Conservation (phyloP, 2,888 invertebrate species). For the Venusia cambrica region DNA sequence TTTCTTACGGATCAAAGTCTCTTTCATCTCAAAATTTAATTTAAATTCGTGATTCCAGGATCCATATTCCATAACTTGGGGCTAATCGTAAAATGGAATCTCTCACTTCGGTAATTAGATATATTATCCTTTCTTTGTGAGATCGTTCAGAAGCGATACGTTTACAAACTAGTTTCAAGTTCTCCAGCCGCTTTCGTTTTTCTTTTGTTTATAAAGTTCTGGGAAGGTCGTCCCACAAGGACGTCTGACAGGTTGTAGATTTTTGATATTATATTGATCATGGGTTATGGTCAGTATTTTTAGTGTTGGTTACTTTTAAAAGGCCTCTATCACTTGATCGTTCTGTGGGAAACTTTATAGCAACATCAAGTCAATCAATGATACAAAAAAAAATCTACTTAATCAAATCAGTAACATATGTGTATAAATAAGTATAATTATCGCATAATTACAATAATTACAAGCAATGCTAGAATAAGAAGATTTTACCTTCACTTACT, state of each 20-base stretch:
- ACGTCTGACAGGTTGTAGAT: constrained; percentile 47
- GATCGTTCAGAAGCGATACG: constrained; percentile 55
- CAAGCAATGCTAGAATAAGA: too few species aligned
- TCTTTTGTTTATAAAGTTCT: constrained; percentile 61
- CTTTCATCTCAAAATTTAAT: constrained; percentile 41
- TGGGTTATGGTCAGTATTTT: constrained; percentile 26
- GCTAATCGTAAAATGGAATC: constrained; percentile 38
- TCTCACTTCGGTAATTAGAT: constrained; percentile 43
- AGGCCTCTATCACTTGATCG: constrained; percentile 16
- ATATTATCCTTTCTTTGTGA: constrained; percentile 39
- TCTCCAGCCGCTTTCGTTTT: constrained; percentile 51
- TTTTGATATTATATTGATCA: constrained; percentile 39
- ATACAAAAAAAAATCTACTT: too few species aligned
- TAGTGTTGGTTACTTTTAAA: constrained; percentile 4
- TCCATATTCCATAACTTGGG: constrained; percentile 24
- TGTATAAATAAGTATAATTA: too few species aligned
- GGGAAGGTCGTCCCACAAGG: constrained; percentile 68
- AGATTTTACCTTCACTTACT: too few species aligned
- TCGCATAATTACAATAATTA: too few species aligned
- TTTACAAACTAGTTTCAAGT: constrained; percentile 51
- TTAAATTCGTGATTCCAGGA: constrained; percentile 36
- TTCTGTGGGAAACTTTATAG: constrained; percentile 15
- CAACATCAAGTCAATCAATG: constrained; percentile 4
- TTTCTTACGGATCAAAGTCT: constrained; percentile 44
- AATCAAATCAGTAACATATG: too few species aligned